Percentiles rank a stretch among this genome's conserved stretches.
Evolutionary conservation across 2,888 invertebrate genomes (phyloP).

Genomic region (Spilosoma lubricipeda): DNA sequence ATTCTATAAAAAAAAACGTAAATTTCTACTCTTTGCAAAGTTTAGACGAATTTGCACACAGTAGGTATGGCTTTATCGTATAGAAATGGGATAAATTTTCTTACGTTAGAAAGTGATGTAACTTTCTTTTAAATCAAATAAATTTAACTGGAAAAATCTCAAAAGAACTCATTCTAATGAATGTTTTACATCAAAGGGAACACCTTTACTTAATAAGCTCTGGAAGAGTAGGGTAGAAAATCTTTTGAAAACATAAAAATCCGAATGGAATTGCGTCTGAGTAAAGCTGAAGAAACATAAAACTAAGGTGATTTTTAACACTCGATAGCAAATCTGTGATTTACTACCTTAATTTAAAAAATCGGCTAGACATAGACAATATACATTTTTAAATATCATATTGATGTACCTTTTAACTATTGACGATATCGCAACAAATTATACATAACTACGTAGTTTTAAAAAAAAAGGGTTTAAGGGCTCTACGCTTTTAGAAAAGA

Average conservation of each 20-base stretch:
- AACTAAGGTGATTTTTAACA: neutral
- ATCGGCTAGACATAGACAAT: too few relatives aligned
- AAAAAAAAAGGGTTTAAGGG: neutral
- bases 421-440: neutral
- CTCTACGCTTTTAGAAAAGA: neutral
- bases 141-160: neutral
- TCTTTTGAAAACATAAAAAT: neutral
- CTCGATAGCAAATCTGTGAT: neutral
- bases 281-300: neutral
- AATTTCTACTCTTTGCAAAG: neutral
- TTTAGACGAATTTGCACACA: too few relatives aligned
- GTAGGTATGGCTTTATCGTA: too few relatives aligned
- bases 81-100: neutral
- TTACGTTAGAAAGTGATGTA: neutral
- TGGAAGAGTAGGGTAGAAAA: neutral
- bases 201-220: neutral
- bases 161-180: neutral
- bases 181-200: neutral
- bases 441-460: neutral
- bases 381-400: too few relatives aligned
- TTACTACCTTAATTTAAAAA: neutral
- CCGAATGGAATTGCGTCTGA: neutral
- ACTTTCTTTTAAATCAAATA: neutral
- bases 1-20: too few relatives aligned
- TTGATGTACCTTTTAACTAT: neutral